Base-by-base conservation (phyloP, 2,113 vertebrate species). In the Sander vitreus region DNA sequence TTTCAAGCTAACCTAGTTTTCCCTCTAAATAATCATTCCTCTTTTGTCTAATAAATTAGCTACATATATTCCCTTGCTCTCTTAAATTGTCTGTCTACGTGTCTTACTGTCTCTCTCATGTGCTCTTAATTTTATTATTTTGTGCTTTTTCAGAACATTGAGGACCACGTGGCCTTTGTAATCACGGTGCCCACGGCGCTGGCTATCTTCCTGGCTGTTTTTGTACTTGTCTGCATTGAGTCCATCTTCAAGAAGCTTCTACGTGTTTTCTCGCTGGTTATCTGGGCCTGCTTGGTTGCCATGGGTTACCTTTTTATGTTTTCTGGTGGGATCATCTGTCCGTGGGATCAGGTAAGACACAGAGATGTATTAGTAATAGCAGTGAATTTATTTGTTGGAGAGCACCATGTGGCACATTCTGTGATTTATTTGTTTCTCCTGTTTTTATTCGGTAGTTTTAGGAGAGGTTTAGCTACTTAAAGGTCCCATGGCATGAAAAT, bases 251-350 rank as follows among this genome's bases (percentile, higher is more conserved):
- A 97, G 96, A 99, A 97, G 94, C 96, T 99, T 60, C 97, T 99
- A 1, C 96, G 96, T 5, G 45, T 99, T 81, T 99, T 99, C 93
- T 99, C 98, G 1, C 82, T 99, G 90, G 96, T 99, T 88, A 97
- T 99, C 90, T 99, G 98, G 97, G 96, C 96, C 21, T 98, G 97
- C 68, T 95, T 99, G 73, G 97, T 99, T 90, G 93, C 97, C 92
- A 99, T 99, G 98, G 98, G 96, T 84, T 99, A 99, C 94, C 94
- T 99, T 88, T 99, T 99, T 88, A 98, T 99, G 97, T 98, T 98
- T 93, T 98, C 97, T 7, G 98, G 97, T 23, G 97, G 97, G 74
- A 97, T 98, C 79, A 93, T 99, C 92, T 99, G 96, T 92, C 96
- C 98, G 0, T 99, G 98, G 98, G 98, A 99, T 94, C 98, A 99